Evolutionary conservation across 2,113 vertebrate species (phyloP).

Genomic region (Bubalus kerabau): DNA sequence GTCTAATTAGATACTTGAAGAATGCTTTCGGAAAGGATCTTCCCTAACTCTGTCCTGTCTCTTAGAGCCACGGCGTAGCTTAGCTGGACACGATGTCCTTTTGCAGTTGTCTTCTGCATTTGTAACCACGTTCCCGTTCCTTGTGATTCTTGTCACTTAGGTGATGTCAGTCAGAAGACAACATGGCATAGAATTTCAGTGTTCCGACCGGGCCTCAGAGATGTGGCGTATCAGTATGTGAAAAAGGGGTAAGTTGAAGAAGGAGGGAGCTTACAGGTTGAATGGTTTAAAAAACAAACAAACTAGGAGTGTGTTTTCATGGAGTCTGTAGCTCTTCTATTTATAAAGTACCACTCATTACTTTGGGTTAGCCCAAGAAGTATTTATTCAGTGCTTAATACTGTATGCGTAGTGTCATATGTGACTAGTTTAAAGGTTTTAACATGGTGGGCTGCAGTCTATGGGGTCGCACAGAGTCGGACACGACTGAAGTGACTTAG

Average conservation of each 20-base stretch:
- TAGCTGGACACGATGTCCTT: neutral
- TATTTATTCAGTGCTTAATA: neutral
- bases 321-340: neutral
- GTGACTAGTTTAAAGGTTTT: neutral
- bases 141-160: slow-evolving; percentile 74
- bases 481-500: too few species aligned
- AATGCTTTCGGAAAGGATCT: neutral
- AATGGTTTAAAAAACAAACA: neutral
- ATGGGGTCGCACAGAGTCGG: too few species aligned
- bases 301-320: neutral
- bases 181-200: slow-evolving; percentile 97
- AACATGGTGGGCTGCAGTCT: neutral
- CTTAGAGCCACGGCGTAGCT: neutral
- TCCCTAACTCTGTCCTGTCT: neutral
- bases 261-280: neutral
- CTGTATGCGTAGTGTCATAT: fast-evolving
- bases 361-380: neutral
- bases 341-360: neutral
- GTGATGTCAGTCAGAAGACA: slow-evolving; percentile 95
- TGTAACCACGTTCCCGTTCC: slow-evolving; percentile 1
- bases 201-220: slow-evolving; percentile 94
- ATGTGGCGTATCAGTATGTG: slow-evolving; percentile 94
- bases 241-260: slow-evolving; percentile 92
- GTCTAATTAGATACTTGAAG: neutral
- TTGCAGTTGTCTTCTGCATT: neutral